Evolutionary conservation across 37 sponge, comb jelly and placozoan genomes (phyloP).

Genomic region (Cliona cf. orientalis): DNA sequence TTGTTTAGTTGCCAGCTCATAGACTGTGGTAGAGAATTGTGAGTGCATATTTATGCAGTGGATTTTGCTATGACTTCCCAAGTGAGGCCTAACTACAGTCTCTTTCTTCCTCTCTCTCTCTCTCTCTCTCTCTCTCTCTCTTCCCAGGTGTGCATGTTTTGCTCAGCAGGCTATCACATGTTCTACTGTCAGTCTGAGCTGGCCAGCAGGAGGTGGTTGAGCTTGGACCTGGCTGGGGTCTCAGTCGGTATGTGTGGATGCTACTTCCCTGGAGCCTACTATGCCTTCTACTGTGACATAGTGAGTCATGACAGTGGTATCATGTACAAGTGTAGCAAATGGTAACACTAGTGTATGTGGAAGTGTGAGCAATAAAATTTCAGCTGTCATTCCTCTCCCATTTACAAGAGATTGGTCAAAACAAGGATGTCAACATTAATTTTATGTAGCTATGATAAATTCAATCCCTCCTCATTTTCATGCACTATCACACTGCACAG

Average conservation of each 20-base stretch:
- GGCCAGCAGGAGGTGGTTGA: slow-evolving; percentile 68
- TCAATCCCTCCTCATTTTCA: neutral
- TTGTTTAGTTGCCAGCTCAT: too few relatives aligned
- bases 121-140: slow-evolving; percentile 22
- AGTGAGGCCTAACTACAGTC: neutral
- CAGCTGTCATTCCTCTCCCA: neutral
- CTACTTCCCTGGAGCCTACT: slow-evolving; percentile 87
- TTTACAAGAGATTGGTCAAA: too few relatives aligned
- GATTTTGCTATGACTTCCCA: neutral
- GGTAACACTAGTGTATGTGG: neutral
- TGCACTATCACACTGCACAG: slow-evolving; percentile 28
- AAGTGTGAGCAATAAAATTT: neutral
- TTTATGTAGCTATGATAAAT: too few relatives aligned
- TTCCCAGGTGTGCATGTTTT: slow-evolving; percentile 70
- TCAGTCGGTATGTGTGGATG: slow-evolving; percentile 85
- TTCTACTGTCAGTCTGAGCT: slow-evolving; percentile 86
- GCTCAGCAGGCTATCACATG: slow-evolving; percentile 76
- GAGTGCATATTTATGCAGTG: neutral
- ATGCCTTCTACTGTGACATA: slow-evolving; percentile 86
- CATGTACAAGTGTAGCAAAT: neutral
- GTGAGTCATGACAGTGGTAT: slow-evolving; percentile 28
- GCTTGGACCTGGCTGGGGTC: slow-evolving; percentile 81
- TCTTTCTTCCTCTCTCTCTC: neutral
- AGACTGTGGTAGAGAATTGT: too few relatives aligned
- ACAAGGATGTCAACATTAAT: too few relatives aligned